These are phyloP conservation scores for Drosophila pachea DNA, from an alignment of 1,140 invertebrate genomes.

Conservation along the genomic window DNA sequence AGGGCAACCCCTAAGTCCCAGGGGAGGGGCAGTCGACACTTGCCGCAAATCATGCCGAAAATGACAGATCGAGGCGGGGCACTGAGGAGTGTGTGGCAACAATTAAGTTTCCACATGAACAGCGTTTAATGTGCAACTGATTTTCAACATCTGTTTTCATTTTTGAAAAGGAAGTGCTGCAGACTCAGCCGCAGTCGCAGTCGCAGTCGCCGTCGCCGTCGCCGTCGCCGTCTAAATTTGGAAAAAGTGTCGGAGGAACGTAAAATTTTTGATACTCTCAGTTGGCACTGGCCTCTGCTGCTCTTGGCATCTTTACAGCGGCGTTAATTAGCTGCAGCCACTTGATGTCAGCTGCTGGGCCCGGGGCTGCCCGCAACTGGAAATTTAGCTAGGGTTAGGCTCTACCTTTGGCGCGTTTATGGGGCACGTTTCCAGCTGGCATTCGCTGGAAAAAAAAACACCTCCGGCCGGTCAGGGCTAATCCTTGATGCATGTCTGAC, in stretches of 20 bases:
- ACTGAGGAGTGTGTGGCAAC: conserved; percentile 56
- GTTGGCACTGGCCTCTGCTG: conserved; percentile 14
- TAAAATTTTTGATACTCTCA: conserved; percentile 51
- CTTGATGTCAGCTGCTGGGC: conserved; percentile 52
- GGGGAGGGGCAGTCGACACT: conserved; percentile 28
- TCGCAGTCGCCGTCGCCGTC: background rate
- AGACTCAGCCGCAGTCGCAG: conserved; percentile 42
- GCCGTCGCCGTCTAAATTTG: conserved; percentile 52
- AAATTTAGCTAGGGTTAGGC: conserved; percentile 45
- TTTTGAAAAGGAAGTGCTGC: conserved; percentile 69
- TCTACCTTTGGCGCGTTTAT: conserved; percentile 28
- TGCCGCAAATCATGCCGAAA: conserved; percentile 46
- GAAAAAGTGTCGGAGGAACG: conserved; percentile 64
- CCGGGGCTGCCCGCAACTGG: conserved; percentile 7
- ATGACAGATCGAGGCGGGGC: conserved; percentile 53
- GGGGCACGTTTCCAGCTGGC: conserved; percentile 24
- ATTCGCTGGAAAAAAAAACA: conserved; percentile 21
- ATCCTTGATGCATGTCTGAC: conserved; percentile 61
- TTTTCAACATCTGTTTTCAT: conserved; percentile 78
- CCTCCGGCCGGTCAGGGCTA: conserved; percentile 50
- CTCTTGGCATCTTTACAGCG: conserved; percentile 44
- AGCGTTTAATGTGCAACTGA: conserved; percentile 76
- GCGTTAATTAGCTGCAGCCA: conserved; percentile 76
- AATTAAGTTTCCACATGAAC: conserved; percentile 78
- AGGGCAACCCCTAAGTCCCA: conserved; percentile 32